These are phyloP conservation scores for Cichlasoma orientale DNA, from an alignment of 2,797 vertebrate genomes.

Conservation along the genomic window DNA sequence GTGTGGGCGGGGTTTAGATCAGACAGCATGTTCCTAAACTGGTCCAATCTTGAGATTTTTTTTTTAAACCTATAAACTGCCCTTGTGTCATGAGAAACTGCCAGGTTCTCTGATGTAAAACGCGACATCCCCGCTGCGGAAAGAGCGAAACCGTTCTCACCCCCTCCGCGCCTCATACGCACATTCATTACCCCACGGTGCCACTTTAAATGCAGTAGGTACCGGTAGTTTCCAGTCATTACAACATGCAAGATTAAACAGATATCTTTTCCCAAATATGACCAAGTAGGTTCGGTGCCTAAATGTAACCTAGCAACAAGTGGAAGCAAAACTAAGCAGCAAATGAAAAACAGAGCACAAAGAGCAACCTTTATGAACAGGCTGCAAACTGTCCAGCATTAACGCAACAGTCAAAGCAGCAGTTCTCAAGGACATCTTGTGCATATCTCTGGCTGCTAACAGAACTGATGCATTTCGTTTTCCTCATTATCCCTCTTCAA, in stretches of 20 bases:
- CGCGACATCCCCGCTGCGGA: background rate
- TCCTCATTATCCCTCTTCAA: background rate
- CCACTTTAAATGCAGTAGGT: background rate
- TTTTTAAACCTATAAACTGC: background rate
- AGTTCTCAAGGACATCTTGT: background rate
- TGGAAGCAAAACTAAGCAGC: background rate
- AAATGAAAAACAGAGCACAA: background rate
- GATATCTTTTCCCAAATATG: background rate
- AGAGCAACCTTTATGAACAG: background rate
- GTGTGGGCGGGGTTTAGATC: background rate
- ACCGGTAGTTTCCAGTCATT: background rate
- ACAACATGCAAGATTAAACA: background rate
- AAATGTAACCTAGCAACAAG: slow-evolving; percentile 4
- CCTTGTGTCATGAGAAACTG: background rate
- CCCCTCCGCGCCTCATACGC: background rate
- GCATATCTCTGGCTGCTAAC: background rate
- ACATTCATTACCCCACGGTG: no score
- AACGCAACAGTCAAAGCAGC: background rate
- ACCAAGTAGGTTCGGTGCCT: background rate
- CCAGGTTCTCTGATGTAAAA: background rate
- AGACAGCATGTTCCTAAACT: background rate
- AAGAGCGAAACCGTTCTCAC: background rate
- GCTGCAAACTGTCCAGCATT: background rate
- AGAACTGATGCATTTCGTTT: background rate
- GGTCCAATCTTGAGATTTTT: background rate